A percentile compares a stretch with the other conserved stretches of the same genome.
Evolutionary conservation across 2,113 vertebrate species (phyloP).

Genomic region (Eolophus roseicapilla): DNA sequence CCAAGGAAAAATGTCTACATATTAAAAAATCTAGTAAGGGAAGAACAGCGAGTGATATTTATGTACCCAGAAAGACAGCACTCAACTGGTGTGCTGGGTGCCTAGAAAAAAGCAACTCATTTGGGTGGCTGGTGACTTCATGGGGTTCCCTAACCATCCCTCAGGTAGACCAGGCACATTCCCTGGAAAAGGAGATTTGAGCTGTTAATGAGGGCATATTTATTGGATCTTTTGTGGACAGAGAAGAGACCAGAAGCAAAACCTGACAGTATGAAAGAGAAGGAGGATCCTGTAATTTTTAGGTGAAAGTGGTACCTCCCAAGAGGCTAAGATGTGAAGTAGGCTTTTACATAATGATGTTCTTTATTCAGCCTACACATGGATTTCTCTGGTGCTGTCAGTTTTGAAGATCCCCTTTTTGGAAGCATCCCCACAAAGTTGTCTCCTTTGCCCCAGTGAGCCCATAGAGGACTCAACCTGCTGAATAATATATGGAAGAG

Average conservation of each 20-base stretch:
- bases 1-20: background rate
- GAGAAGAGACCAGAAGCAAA: background rate
- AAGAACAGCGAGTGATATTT: background rate
- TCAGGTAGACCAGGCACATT: background rate
- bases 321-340: background rate
- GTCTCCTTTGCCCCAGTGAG: background rate
- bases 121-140: background rate
- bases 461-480: background rate
- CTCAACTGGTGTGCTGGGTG: background rate
- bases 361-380: background rate
- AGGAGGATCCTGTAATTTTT: background rate
- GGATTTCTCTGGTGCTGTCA: background rate
- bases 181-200: background rate
- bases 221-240: background rate
- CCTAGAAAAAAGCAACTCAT: background rate
- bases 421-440: background rate
- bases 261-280: background rate
- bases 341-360: background rate
- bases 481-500: background rate
- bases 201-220: background rate
- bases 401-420: background rate
- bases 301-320: background rate
- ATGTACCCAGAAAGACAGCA: background rate
- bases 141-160: background rate
- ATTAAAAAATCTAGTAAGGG: background rate